phyloP scores from a whole-genome alignment of 2,888 invertebrate species.

The Gnatocerus cornutus region DNA sequence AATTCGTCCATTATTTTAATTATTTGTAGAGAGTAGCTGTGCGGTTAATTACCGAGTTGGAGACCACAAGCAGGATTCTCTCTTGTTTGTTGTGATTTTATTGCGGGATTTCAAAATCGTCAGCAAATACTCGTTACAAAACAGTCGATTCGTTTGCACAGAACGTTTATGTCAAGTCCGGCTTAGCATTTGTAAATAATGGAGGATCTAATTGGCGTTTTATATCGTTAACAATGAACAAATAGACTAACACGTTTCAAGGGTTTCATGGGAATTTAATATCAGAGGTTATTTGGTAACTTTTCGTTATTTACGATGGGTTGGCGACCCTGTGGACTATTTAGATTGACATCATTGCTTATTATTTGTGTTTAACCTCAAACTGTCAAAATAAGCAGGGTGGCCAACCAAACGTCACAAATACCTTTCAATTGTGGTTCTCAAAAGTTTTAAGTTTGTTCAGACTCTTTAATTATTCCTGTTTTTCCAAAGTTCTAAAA shows the following conservation, averaged over 20 bases:
- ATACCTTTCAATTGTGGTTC: no score
- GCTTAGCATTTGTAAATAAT: slow-evolving; percentile 24
- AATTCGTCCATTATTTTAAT: slow-evolving; percentile 16
- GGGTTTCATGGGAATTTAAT: no score
- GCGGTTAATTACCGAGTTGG: slow-evolving; percentile 12
- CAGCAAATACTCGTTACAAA: slow-evolving; percentile 23
- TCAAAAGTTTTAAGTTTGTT: no score
- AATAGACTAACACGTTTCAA: slow-evolving; percentile 1
- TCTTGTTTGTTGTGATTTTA: slow-evolving; percentile 13
- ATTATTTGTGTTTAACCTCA: no score
- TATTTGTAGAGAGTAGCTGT: slow-evolving; percentile 5
- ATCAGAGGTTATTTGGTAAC: no score
- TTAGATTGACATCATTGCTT: no score
- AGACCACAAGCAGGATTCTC: neutral
- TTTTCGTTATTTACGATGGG: no score
- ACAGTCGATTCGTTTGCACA: slow-evolving; percentile 24
- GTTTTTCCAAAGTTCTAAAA: no score
- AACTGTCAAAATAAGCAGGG: no score
- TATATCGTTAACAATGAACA: slow-evolving; percentile 14
- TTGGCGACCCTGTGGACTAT: no score
- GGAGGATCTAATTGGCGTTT: slow-evolving; percentile 9
- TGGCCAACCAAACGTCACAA: no score
- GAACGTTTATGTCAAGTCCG: slow-evolving; percentile 14
- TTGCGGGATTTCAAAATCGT: slow-evolving; percentile 21
- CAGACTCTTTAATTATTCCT: no score